phyloP scores from a whole-genome alignment of 2,113 vertebrate genomes.

The Geococcyx californianus region DNA sequence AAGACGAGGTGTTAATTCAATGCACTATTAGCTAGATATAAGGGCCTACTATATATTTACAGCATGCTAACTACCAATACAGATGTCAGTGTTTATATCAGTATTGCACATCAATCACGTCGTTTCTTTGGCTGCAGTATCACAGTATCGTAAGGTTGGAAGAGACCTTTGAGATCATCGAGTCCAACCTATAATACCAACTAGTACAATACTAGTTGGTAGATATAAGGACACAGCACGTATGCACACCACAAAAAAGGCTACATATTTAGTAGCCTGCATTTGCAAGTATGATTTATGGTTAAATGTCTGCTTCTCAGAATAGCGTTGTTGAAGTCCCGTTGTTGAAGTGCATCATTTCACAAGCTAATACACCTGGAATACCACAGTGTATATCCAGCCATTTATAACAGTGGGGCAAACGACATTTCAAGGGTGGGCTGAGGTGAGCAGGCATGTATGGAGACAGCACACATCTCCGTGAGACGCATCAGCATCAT shows the following conservation, averaged over 20 bases:
- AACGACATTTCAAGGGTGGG: not conserved
- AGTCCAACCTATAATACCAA: no score
- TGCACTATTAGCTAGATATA: not conserved
- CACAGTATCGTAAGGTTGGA: no score
- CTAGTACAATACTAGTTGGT: not conserved
- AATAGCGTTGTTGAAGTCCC: not conserved
- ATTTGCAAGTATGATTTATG: not conserved
- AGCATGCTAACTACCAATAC: not conserved
- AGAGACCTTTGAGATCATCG: no score
- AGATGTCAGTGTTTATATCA: not conserved
- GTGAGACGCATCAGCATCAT: fast-evolving
- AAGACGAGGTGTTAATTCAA: not conserved
- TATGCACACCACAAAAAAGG: not conserved
- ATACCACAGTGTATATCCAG: not conserved
- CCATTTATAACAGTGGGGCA: not conserved
- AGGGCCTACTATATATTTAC: not conserved
- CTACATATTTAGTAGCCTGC: not conserved
- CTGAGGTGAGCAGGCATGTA: not conserved
- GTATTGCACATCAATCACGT: not conserved
- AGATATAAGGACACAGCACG: not conserved
- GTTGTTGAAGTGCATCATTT: not conserved
- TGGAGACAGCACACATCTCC: not conserved
- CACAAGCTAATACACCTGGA: not conserved
- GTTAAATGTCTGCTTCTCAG: not conserved
- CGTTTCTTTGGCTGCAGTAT: not conserved